Evolutionary conservation across 35 echinoderm and acorn worm genomes (phyloP).

Genomic region (Stichopus chloronotus): DNA sequence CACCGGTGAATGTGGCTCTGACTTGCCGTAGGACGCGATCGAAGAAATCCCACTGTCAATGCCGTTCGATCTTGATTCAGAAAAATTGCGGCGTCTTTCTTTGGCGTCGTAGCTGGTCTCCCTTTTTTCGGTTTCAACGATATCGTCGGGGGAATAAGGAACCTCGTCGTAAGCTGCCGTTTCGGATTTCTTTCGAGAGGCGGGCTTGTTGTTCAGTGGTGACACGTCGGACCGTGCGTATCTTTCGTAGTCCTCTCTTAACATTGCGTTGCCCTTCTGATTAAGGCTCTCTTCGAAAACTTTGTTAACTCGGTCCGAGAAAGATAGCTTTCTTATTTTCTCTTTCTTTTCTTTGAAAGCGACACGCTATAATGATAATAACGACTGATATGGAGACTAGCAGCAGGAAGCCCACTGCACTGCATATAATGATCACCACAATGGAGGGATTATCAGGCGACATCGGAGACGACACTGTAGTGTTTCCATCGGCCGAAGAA

Average conservation of each 20-base stretch:
- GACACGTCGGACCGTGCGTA: slow-evolving; percentile 11
- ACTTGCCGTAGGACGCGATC: background rate
- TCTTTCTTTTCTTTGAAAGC: background rate
- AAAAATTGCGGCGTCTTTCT: background rate
- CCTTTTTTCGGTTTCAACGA: background rate
- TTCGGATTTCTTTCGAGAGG: background rate
- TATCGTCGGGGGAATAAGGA: background rate
- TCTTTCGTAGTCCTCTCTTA: slow-evolving; percentile 19
- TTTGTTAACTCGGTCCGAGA: background rate
- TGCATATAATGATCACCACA: background rate
- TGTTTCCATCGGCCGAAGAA: background rate
- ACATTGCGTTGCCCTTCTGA: slow-evolving; percentile 7
- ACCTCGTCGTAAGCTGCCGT: slow-evolving; percentile 24
- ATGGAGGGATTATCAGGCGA: background rate
- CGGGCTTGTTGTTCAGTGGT: background rate
- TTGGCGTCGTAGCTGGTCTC: background rate
- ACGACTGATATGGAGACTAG: background rate
- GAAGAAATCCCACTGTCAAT: slow-evolving; percentile 22
- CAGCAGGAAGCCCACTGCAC: background rate
- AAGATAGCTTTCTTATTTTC: background rate
- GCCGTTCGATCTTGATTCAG: background rate
- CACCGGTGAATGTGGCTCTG: background rate
- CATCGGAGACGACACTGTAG: background rate
- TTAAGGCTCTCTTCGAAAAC: slow-evolving; percentile 6
- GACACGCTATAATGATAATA: background rate